Base-by-base conservation (phyloP, 2,113 vertebrate species). In the Mesoclemmys tuberculata region DNA sequence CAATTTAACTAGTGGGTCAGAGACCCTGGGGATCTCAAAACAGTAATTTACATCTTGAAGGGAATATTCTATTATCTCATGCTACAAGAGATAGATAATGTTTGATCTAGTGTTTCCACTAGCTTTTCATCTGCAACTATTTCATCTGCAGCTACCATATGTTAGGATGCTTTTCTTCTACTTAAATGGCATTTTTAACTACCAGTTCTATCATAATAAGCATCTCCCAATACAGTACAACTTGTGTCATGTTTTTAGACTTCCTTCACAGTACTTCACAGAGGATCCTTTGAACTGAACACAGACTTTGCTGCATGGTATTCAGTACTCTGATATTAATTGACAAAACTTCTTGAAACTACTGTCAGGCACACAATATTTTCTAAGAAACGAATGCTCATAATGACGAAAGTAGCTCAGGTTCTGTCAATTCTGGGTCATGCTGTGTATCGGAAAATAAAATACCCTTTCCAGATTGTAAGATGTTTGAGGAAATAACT, bases 41-140 rank as follows among this genome's bases (percentile, higher is more conserved):
- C 38, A 77, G 64, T 71, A 71, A 71, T 71, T 38, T 38, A 38
- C 16, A 68, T 68, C 61, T 68, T 68, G 71, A 44, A 18, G 85
- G 46, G 71, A 5, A 10, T 9, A 0, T 1, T 1, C 13, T 9
- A 35, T 2, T 24, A n/a, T 87, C 6, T 26, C 0, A 44, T 54
- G 85, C 49, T 22, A 5, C 38, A 77, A 77, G 41, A 77, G 10
- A 1, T 44, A 3, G 14, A 0, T 2, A 48, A 35, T 24, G 9
- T 8, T 48, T 1, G 41, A 11, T 4, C 0, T 5, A 4, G 4
- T 0, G 1, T 2, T 13, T 7, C 2, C 1, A 48, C 19, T 85
- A 10, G 74, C 79, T 49, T 2, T 5, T 56, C 3, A 71, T 18
- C 85, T 24, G 6, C 89, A 51, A 82, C 41, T 31, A 64, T 5